Evolutionary conservation across 2,888 invertebrate species (phyloP).

Genomic region (Formica aserva): DNA sequence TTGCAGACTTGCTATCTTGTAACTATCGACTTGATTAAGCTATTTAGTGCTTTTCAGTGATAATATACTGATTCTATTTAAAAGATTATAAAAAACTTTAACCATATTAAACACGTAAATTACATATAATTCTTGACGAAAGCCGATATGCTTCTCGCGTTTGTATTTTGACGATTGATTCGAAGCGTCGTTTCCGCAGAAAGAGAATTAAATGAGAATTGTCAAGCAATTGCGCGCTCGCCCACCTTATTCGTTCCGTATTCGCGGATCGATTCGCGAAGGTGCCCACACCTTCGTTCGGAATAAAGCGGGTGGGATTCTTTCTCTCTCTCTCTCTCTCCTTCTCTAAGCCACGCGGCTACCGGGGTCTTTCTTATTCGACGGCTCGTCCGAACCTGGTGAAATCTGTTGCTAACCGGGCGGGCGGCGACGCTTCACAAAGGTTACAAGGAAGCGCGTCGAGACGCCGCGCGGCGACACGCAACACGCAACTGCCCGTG

Average conservation of each 20-base stretch:
- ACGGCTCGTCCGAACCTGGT: constrained; percentile 77
- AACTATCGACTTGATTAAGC: too few relatives aligned
- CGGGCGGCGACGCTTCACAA: constrained; percentile 66
- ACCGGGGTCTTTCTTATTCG: constrained; percentile 71
- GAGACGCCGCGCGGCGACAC: constrained; percentile 68
- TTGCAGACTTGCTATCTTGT: too few relatives aligned
- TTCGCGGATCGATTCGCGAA: constrained; percentile 32
- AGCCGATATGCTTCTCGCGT: not conserved
- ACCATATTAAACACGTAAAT: not conserved
- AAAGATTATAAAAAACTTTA: not conserved
- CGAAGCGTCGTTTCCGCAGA: not conserved
- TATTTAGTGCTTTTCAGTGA: too few relatives aligned
- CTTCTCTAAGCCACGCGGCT: constrained; percentile 12
- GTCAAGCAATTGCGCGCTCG: constrained; percentile 20
- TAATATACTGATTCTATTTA: not conserved
- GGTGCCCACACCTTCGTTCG: constrained; percentile 33
- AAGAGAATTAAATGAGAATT: constrained; percentile 31
- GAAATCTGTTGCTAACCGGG: constrained; percentile 83
- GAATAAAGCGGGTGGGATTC: constrained; percentile 29
- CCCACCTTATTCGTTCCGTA: constrained; percentile 20
- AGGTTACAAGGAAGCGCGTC: constrained; percentile 67
- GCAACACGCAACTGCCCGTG: constrained; percentile 62
- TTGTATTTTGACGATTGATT: constrained; percentile 1
- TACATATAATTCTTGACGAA: not conserved
- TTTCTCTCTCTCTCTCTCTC: not conserved